Evolutionary conservation across 2,888 invertebrate species (phyloP).

Genomic region (Eugnorisma glareosa): DNA sequence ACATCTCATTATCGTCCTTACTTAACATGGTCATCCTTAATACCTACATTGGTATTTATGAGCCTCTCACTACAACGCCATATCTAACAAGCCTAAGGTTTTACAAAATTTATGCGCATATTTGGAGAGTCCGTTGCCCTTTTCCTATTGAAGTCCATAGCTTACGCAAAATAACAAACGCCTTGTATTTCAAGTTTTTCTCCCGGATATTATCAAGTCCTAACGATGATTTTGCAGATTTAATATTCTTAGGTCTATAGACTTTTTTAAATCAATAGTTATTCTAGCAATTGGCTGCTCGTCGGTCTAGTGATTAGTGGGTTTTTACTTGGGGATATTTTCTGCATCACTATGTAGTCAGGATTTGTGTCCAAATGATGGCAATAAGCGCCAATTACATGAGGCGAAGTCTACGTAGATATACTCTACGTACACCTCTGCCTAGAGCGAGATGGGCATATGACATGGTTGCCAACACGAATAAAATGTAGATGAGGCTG

Average conservation of each 20-base stretch:
- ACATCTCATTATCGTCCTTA: not conserved
- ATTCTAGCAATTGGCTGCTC: not conserved
- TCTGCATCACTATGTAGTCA: not conserved
- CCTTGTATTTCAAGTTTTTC: conserved; percentile 25
- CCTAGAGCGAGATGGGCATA: not conserved
- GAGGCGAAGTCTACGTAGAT: not conserved
- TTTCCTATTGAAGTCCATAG: conserved; percentile 24
- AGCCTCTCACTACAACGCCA: conserved; percentile 19
- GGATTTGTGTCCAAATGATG: not conserved
- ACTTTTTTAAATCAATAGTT: conserved; percentile 1
- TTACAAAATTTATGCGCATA: conserved; percentile 55
- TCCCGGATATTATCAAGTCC: conserved; percentile 21
- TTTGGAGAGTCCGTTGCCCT: conserved; percentile 51
- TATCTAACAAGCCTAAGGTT: conserved; percentile 14
- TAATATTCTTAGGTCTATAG: not conserved
- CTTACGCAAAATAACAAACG: conserved; percentile 26
- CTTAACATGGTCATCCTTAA: conserved; percentile 3
- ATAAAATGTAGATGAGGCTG: not conserved
- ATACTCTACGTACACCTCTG: not conserved
- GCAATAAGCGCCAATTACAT: not conserved
- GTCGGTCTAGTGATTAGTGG: not conserved
- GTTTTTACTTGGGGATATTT: not conserved
- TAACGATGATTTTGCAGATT: not conserved
- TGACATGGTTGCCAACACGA: not conserved
- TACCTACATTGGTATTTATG: conserved; percentile 11